Evolutionary conservation across 2,888 invertebrate species (phyloP), one percentile per base, ranked within the genome.

Genomic region (Escarpia spicata): DNA sequence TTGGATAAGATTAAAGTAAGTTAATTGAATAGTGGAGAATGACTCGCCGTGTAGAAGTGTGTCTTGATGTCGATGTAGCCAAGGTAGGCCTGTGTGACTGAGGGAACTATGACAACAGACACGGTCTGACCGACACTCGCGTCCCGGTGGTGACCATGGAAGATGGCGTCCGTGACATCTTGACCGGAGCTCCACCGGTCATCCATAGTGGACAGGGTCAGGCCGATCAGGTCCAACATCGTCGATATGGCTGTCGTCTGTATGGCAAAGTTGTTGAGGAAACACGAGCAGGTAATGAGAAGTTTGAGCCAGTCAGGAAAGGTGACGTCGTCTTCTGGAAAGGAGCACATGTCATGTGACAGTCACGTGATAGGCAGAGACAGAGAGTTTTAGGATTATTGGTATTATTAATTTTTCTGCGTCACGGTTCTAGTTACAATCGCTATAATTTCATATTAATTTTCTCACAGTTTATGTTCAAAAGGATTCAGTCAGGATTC

Each of bases 271-370:
- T 97, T 96, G 92, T 96, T 97, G 10, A 97, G 96, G 96, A 97
- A 98, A 95, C 98, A 98, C 98, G 97, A 97, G 92, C 97, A 97
- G 9, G 98, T 97, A 6, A 98, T 97, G 26, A 98, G 96, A 90
- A 98, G 97, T 95, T 97, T 97, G 90, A 98, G 96, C 98, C 98
- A 98, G 60, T 97, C 97, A 0, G 94, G 96, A 58, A 95, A 94
- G 19, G 93, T 97, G 95, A 45, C 93, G 3, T 96, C 96, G 92
- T 97, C 97, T 94, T 95, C 96, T 93, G 93, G 3, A 94, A 93
- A 89, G 90, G 91, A 93, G 43, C 90, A 43, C 91, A n/a, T 43
- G 2, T 19, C n/a, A 75, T 75, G 75, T 75, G 26, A 26, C 6
- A 75, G 52, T 52, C 4, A 19, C 4, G 26, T 19, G 26, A 60